Conservation (phyloP, 2,888 invertebrate genomes). For the Sericinus montela region DNA sequence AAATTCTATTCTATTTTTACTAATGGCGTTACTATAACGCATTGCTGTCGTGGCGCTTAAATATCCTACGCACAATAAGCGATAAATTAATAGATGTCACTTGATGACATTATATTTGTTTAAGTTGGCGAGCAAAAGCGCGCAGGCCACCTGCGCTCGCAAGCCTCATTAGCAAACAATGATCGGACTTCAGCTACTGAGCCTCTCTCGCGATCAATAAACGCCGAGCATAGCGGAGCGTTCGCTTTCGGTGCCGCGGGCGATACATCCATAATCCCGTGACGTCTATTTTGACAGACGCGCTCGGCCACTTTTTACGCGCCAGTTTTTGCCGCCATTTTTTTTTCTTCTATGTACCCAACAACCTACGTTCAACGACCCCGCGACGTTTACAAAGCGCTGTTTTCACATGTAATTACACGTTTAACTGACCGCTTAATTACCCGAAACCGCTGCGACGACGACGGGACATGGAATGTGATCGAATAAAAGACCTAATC, state of each 20-base stretch:
- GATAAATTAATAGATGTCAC: conserved; percentile 43
- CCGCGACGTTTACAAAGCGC: conserved; percentile 44
- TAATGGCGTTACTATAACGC: conserved; percentile 8
- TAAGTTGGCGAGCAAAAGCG: conserved; percentile 38
- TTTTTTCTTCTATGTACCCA: conserved; percentile 26
- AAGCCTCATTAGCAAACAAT: conserved; percentile 73
- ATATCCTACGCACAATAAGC: conserved; percentile 23
- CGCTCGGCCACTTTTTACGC: conserved; percentile 47
- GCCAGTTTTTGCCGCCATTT: conserved; percentile 49
- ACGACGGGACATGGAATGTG: conserved; percentile 40
- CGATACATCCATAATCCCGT: conserved; percentile 72
- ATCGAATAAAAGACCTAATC: conserved; percentile 53
- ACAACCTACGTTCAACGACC: conserved; percentile 48
- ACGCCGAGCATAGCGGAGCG: conserved; percentile 36
- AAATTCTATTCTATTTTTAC: conserved; percentile 2
- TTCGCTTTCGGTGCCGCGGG: conserved; percentile 33
- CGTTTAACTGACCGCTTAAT: conserved; percentile 66
- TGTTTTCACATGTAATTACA: conserved; percentile 70
- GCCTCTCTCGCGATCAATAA: conserved; percentile 49
- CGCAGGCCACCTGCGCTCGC: conserved; percentile 52
- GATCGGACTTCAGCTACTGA: conserved; percentile 40
- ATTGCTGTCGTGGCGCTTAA: conserved; percentile 2
- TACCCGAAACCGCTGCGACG: conserved; percentile 61
- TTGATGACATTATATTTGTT: conserved; percentile 53
- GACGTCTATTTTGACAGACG: conserved; percentile 71